Conservation (phyloP, 2,888 invertebrate species). For the Portevinia maculata region DNA sequence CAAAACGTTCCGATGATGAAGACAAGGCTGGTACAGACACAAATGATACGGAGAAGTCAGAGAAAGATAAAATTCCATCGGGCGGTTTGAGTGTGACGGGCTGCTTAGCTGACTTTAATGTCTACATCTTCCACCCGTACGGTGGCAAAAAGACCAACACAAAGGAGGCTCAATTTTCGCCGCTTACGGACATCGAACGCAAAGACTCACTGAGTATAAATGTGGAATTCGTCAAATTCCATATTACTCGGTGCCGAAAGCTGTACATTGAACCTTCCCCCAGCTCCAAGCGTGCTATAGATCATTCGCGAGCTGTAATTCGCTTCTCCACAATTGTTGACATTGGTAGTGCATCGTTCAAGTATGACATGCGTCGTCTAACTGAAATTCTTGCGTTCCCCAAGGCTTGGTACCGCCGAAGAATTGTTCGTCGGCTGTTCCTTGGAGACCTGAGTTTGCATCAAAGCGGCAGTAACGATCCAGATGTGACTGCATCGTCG, state of each 20-base stretch:
- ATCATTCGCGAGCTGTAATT: slow-evolving; percentile 93
- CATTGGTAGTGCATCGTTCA: slow-evolving; percentile 97
- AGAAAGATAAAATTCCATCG: slow-evolving; percentile 79
- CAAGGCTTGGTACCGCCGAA: slow-evolving; percentile 98
- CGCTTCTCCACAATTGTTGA: slow-evolving; percentile 97
- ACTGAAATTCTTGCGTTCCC: slow-evolving; percentile 99
- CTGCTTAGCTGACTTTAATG: slow-evolving; percentile 97
- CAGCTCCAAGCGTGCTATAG: slow-evolving; percentile 82
- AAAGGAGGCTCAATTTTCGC: slow-evolving; percentile 93
- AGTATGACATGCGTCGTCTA: slow-evolving; percentile 98
- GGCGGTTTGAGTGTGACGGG: slow-evolving; percentile 91
- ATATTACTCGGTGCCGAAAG: slow-evolving; percentile 95
- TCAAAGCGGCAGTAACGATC: slow-evolving; percentile 76
- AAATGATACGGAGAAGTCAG: slow-evolving; percentile 75
- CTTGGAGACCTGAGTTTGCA: slow-evolving; percentile 93
- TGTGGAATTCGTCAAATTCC: slow-evolving; percentile 98
- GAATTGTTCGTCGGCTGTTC: slow-evolving; percentile 95
- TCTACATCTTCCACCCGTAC: slow-evolving; percentile 99
- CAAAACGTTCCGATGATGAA: slow-evolving; percentile 90
- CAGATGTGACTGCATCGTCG: slow-evolving; percentile 77
- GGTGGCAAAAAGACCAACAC: slow-evolving; percentile 92
- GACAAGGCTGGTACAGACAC: slow-evolving; percentile 68
- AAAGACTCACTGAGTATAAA: slow-evolving; percentile 98
- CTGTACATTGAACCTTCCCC: slow-evolving; percentile 87
- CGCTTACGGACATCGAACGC: slow-evolving; percentile 92